Evolutionary conservation across 2,888 invertebrate species (phyloP), one percentile per base, ranked within the genome.

Genomic region (Automeris io): DNA sequence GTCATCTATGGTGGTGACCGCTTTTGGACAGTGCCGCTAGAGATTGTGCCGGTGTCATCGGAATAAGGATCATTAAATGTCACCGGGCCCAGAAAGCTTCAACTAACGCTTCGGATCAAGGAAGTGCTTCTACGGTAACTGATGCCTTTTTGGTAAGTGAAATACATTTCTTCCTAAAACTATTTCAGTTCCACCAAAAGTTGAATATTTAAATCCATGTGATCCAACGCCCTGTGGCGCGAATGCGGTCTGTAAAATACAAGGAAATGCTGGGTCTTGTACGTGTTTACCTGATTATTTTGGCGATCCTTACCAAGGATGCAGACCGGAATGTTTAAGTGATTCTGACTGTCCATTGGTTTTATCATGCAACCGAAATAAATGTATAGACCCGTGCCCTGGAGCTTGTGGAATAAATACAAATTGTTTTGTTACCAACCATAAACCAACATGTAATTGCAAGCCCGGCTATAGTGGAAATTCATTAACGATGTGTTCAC

Each of bases 241-340:
- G 22, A 93, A 93, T 71, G 92, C 93, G n/a, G 87, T 90, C 49
- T 94, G 93, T 67, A 89, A 89, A 67, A 91, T 92, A 60, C 90
- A 91, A 72, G 91, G 91, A 51, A 90, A 88, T 41, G 92, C 92
- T 25, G 93, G 92, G 44, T 90, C 93, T 31, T 94, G 94, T 62
- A 88, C 89, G 49, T 93, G 93, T 64, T 69, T 90, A 40, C 87
- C 90, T 4, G 91, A 91, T 47, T 92, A 92, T 70, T 89, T 91
- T 53, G 94, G 95, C 51, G 92, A 94, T 66, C 94, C 94, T 25
- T 93, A 92, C 60, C 90, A 92, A 78, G 89, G 90, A 41, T 93
- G 93, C 61, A 88, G 90, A 63, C 91, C 91, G 18, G 91, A 91
- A 70, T 92, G 91, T 61, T 76, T 90, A 51, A 77, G 90, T 31